These are phyloP conservation scores for Clytia hemisphaerica DNA, from an alignment of 30 jellyfish, hydroid and myxozoan species.

Conservation along the genomic window DNA sequence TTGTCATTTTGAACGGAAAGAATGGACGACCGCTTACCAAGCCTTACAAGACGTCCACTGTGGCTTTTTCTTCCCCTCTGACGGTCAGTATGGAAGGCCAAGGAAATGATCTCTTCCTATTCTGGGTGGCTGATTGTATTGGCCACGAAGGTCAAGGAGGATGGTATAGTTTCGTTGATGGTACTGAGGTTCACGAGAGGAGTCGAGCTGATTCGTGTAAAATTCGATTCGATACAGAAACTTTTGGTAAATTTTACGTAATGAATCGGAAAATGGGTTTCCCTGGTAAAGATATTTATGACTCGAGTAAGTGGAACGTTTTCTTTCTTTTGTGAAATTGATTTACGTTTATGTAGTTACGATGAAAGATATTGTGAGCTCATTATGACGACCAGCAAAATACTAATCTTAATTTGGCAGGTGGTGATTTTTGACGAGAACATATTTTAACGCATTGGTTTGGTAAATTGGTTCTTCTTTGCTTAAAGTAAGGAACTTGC, in stretches of 20 bases:
- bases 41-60: slow-evolving; percentile 66
- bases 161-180: slow-evolving; percentile 58
- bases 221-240: slow-evolving; percentile 60
- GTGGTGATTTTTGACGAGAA: too few relatives aligned
- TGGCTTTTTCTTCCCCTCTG: slow-evolving; percentile 78
- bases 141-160: slow-evolving; percentile 87
- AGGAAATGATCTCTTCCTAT: slow-evolving; percentile 84
- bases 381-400: too few relatives aligned
- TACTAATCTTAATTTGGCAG: too few relatives aligned
- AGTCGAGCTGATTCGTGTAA: slow-evolving; percentile 79
- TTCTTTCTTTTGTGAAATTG: background rate
- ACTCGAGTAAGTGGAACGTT: slow-evolving; percentile 54
- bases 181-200: slow-evolving; percentile 82
- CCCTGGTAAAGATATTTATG: slow-evolving; percentile 82
- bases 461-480: background rate
- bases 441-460: background rate
- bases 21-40: slow-evolving; percentile 45
- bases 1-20: slow-evolving; percentile 61
- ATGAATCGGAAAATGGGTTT: slow-evolving; percentile 62
- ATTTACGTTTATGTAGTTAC: too few relatives aligned
- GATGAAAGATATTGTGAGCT: too few relatives aligned
- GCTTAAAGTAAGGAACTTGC: too few relatives aligned
- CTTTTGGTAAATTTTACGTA: slow-evolving; percentile 59
- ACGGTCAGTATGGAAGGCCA: slow-evolving; percentile 80
- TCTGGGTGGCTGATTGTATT: slow-evolving; percentile 87